Evolutionary conservation across 2,888 invertebrate genomes (phyloP), one percentile per base, ranked within the genome.

Genomic region (Aelia acuminata): DNA sequence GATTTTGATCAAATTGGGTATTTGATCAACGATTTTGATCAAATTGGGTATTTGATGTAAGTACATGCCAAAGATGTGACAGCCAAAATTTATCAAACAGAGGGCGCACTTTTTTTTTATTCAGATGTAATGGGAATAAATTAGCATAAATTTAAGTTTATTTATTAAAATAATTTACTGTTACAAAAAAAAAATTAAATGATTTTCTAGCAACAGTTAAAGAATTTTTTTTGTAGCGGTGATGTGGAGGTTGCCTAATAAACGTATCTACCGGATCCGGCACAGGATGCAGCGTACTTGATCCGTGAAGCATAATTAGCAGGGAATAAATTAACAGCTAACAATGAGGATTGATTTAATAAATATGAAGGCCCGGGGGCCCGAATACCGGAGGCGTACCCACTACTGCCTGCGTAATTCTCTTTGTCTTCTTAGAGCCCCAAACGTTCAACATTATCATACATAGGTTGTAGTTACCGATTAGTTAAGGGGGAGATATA

Each of bases 261-360:
- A n/a, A n/a, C n/a, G n/a, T n/a, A n/a, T n/a, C n/a, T 70, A 70
- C 63, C 63, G 63, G 63, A 70, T 31, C 63, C 22, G 63, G 15
- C 31, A 35, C 63, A 70, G 63, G 63, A 70, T 70, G 10, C 63
- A 70, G 63, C 31, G 63, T 35, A 70, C 63, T 70, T 70, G 63
- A 10, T 35, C 63, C 63, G 35, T 70, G 63, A 70, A 31, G 63
- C 31, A 0, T 70, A 70, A 70, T 70, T 70, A 70, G 63, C 18
- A 1, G 63, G 13, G 63, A 31, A 70, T 70, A 70, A 70, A 70
- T 70, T 70, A 70, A 11, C 35, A 15, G 63, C 8, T 70, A 70
- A 70, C 63, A 70, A 70, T 70, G 63, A 70, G 63, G 20, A 35
- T 13, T 31, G 63, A 31, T 70, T 70, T 35, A 70, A 70, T 70